Conservation (phyloP, 2,113 vertebrate species). For the Oncorhynchus clarkii region DNA sequence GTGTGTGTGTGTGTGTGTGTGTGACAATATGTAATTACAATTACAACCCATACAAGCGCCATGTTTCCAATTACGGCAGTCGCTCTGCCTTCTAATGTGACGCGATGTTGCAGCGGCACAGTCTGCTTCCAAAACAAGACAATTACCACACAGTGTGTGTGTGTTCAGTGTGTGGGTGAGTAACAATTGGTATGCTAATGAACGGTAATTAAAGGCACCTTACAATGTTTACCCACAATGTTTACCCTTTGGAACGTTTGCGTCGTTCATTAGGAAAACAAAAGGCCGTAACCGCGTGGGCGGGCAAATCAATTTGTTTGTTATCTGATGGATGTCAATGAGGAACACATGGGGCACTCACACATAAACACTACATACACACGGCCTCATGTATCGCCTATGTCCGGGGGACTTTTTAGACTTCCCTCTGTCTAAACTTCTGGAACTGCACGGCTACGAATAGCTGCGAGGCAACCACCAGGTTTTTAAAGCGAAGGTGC, state of each 20-base stretch:
- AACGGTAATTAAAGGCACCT: conserved; percentile 32
- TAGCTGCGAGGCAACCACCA: too few relatives aligned
- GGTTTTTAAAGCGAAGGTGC: too few relatives aligned
- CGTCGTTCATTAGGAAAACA: conserved; percentile 20
- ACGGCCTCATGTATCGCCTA: too few relatives aligned
- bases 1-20: not conserved
- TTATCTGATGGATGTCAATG: conserved; percentile 1
- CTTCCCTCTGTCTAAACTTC: too few relatives aligned
- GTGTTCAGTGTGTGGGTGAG: too few relatives aligned
- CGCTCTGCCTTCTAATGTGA: conserved; percentile 21
- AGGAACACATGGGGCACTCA: too few relatives aligned
- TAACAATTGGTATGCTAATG: conserved; percentile 33
- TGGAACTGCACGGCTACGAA: too few relatives aligned
- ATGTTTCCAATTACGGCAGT: conserved; percentile 13
- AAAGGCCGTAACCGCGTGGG: conserved; percentile 1
- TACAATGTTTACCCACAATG: not conserved
- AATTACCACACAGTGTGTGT: conserved; percentile 25
- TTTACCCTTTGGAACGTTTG: conserved; percentile 7
- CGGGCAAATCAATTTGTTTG: conserved; percentile 10
- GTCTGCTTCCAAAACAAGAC: conserved; percentile 22
- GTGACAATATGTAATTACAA: conserved; percentile 32
- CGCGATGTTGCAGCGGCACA: not conserved
- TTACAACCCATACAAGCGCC: conserved; percentile 24
- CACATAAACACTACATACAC: too few relatives aligned
- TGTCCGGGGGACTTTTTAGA: too few relatives aligned